phyloP scores from a whole-genome alignment of 2,888 invertebrate species.

The Sthenelais limicola region DNA sequence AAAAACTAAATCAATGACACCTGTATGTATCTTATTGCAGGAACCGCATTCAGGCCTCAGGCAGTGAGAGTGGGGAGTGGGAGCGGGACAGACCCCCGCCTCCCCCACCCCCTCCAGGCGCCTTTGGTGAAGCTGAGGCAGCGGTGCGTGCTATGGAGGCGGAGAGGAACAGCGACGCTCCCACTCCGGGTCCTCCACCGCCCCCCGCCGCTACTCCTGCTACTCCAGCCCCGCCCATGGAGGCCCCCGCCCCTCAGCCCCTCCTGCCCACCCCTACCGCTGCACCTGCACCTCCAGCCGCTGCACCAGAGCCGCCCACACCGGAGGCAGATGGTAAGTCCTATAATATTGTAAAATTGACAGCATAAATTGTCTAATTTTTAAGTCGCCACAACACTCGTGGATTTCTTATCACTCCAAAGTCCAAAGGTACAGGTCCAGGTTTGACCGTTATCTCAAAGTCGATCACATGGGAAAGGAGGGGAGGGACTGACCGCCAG shows the following conservation, averaged over 20 bases:
- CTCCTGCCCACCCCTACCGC: not conserved
- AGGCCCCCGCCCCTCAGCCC: no score
- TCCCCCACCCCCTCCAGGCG: slow-evolving; percentile 16
- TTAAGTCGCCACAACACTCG: no score
- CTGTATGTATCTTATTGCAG: not conserved
- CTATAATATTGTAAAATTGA: not conserved
- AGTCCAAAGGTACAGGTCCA: no score
- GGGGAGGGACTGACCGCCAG: no score
- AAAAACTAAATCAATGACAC: no score
- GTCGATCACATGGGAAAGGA: no score
- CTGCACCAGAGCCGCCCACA: not conserved
- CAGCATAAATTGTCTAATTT: no score
- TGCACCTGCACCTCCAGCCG: not conserved
- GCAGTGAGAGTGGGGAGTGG: slow-evolving; percentile 20
- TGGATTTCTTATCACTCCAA: no score
- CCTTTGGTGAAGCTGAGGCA: slow-evolving; percentile 23
- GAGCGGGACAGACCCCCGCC: slow-evolving; percentile 7
- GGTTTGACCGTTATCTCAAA: no score
- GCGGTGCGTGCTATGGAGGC: not conserved
- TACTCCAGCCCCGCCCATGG: slow-evolving; percentile 6
- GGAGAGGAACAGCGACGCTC: not conserved
- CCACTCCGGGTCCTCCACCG: not conserved
- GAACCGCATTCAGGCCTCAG: slow-evolving; percentile 26
- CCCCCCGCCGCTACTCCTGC: not conserved
- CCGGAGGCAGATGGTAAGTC: not conserved